A percentile compares a stretch with the other conserved stretches of the same genome.
phyloP scores from a whole-genome alignment of 2,888 invertebrate genomes.

The Noctuana brunneofusca region DNA sequence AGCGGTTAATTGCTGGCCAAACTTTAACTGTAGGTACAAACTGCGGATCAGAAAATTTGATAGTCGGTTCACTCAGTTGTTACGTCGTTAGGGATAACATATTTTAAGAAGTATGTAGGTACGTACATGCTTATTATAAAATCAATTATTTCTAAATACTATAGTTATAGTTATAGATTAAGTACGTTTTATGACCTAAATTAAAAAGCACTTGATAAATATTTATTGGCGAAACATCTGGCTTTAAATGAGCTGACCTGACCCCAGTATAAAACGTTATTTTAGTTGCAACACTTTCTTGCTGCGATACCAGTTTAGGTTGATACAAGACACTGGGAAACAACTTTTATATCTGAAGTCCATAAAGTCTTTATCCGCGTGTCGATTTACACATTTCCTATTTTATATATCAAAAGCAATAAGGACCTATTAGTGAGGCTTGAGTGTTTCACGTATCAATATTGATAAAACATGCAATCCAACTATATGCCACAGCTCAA shows the following conservation, averaged over 20 bases:
- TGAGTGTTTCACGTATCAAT: constrained; percentile 40
- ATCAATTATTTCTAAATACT: too few relatives aligned
- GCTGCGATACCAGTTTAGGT: not conserved
- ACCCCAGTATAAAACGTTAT: constrained; percentile 11
- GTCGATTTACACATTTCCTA: not conserved
- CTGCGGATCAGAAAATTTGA: constrained; percentile 41
- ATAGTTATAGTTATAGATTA: not conserved
- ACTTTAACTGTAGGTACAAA: constrained; percentile 54
- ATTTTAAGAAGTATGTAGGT: too few relatives aligned
- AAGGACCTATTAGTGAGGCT: not conserved
- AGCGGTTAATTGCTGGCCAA: constrained; percentile 62
- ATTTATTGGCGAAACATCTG: constrained; percentile 7
- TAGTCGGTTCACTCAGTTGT: constrained; percentile 43
- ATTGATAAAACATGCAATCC: constrained; percentile 41
- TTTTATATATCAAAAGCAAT: constrained; percentile 15
- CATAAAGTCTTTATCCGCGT: not conserved
- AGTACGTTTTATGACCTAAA: not conserved
- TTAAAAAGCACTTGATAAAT: not conserved
- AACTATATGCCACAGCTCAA: constrained; percentile 52
- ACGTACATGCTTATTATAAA: too few relatives aligned
- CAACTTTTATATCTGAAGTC: not conserved
- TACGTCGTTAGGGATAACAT: too few relatives aligned
- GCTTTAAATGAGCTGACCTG: constrained; percentile 5
- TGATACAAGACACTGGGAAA: not conserved
- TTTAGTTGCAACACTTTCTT: constrained; percentile 13